These are phyloP conservation scores for Eupithecia insigniata DNA, from an alignment of 2,888 invertebrate species.

Conservation along the genomic window DNA sequence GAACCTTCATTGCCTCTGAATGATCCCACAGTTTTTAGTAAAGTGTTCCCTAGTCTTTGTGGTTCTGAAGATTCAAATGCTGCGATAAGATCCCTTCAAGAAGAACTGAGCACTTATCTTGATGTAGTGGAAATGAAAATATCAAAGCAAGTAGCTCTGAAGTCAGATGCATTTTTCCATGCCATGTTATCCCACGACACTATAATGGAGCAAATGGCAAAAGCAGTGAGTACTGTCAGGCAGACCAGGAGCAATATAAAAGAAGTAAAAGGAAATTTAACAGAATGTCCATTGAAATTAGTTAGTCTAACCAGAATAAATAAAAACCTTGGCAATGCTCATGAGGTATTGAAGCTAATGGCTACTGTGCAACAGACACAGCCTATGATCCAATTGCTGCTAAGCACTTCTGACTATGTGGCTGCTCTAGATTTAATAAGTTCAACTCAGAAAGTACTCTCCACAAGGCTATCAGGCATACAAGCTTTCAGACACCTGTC, in stretches of 20 bases:
- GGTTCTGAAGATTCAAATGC: slow-evolving; percentile 85
- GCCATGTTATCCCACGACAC: slow-evolving; percentile 99
- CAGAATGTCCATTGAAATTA: slow-evolving; percentile 91
- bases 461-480: slow-evolving; percentile 94
- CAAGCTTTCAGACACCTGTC: slow-evolving; percentile 98
- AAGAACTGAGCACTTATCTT: slow-evolving; percentile 96
- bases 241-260: slow-evolving; percentile 89
- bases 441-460: slow-evolving; percentile 97
- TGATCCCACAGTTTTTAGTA: slow-evolving; percentile 91
- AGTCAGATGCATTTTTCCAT: slow-evolving; percentile 98
- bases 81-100: slow-evolving; percentile 89
- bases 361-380: slow-evolving; percentile 98
- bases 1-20: slow-evolving; percentile 91
- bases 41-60: slow-evolving; percentile 90
- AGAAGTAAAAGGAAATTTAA: slow-evolving; percentile 90
- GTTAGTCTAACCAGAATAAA: slow-evolving; percentile 88
- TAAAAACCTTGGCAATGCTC: slow-evolving; percentile 86
- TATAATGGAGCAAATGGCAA: slow-evolving; percentile 96
- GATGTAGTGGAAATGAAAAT: slow-evolving; percentile 98
- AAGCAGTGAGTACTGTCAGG: slow-evolving; percentile 90
- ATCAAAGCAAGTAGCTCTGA: slow-evolving; percentile 95
- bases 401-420: slow-evolving; percentile 98
- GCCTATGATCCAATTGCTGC: slow-evolving; percentile 96
- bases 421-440: slow-evolving; percentile 98
- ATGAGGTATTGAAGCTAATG: slow-evolving; percentile 94